A percentile compares a stretch with the other conserved stretches of the same genome.
Conservation (phyloP, 2,888 invertebrate genomes). For the Nycteola revayana region DNA sequence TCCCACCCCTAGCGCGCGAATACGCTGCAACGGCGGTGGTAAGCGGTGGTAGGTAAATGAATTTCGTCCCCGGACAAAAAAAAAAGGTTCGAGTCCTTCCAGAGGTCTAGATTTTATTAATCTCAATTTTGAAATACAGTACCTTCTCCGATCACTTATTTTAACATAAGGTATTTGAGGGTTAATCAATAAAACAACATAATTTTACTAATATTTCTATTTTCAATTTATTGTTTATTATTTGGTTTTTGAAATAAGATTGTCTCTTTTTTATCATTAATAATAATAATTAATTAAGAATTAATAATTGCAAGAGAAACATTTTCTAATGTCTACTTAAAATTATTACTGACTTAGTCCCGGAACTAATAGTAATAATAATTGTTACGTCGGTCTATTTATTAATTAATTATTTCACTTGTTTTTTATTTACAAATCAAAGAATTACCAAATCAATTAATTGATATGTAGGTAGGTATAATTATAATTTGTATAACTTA, state of each 20-base stretch:
- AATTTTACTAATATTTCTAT: conserved; percentile 73
- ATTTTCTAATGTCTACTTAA: conserved; percentile 70
- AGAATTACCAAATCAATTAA: conserved; percentile 7
- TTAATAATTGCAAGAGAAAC: conserved; percentile 72
- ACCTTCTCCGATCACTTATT: too few species aligned
- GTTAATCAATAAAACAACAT: conserved; percentile 54
- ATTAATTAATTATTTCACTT: conserved; percentile 36
- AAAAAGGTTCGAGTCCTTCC: too few species aligned
- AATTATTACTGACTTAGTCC: conserved; percentile 60
- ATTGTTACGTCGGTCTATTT: conserved; percentile 40
- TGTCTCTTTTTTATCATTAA: conserved; percentile 64
- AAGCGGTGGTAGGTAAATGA: too few species aligned
- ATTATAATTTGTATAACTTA: conserved; percentile 22
- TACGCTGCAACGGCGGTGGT: too few species aligned
- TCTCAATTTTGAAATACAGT: too few species aligned
- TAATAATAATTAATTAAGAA: conserved; percentile 65
- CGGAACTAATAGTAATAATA: conserved; percentile 57
- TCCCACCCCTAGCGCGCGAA: too few species aligned
- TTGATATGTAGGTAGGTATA: neutral
- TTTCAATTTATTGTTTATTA: conserved; percentile 78
- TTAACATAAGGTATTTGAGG: too few species aligned
- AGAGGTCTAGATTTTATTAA: too few species aligned
- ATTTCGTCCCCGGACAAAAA: too few species aligned
- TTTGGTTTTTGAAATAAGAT: conserved; percentile 75
- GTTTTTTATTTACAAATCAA: conserved; percentile 43